Percentiles rank a stretch among this genome's conserved stretches.
phyloP scores from a whole-genome alignment of 2,888 invertebrate genomes.

The Stegana nigrithorax region DNA sequence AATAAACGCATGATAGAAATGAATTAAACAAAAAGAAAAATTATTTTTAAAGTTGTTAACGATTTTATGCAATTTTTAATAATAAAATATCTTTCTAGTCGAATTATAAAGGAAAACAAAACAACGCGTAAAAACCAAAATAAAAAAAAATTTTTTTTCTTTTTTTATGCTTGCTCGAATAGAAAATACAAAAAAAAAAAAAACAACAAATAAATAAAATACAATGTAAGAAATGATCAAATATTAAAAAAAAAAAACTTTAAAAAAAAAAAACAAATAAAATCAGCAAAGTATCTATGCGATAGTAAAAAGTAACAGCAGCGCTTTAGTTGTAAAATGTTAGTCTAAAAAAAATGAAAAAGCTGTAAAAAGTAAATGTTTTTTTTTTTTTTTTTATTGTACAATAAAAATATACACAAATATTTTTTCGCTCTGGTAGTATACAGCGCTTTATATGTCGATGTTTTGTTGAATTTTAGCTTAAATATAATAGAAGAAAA shows the following conservation, averaged over 20 bases:
- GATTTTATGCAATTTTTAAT: constrained; percentile 29
- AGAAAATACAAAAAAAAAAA: constrained; percentile 21
- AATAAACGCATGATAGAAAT: not conserved
- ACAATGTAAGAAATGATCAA: not conserved
- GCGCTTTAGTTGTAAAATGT: no score
- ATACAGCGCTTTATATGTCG: not conserved
- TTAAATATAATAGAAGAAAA: constrained; percentile 11
- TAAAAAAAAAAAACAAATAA: no score
- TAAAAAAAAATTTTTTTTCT: constrained; percentile 38
- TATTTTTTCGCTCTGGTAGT: not conserved
- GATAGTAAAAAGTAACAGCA: no score
- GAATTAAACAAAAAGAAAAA: constrained; percentile 14
- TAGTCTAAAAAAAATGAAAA: not conserved
- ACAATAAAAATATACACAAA: no score
- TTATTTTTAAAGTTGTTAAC: constrained; percentile 20
- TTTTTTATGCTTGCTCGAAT: constrained; percentile 37
- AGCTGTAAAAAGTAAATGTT: no score
- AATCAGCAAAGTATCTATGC: no score
- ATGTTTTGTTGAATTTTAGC: constrained; percentile 17
- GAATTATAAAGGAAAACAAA: constrained; percentile 41
- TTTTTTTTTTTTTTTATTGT: not conserved
- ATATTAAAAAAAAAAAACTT: not conserved
- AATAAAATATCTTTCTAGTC: constrained; percentile 53
- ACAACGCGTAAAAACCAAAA: constrained; percentile 12
- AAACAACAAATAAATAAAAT: not conserved